phyloP scores from a whole-genome alignment of 2,113 vertebrate genomes.

The Rhabdornis inornatus region DNA sequence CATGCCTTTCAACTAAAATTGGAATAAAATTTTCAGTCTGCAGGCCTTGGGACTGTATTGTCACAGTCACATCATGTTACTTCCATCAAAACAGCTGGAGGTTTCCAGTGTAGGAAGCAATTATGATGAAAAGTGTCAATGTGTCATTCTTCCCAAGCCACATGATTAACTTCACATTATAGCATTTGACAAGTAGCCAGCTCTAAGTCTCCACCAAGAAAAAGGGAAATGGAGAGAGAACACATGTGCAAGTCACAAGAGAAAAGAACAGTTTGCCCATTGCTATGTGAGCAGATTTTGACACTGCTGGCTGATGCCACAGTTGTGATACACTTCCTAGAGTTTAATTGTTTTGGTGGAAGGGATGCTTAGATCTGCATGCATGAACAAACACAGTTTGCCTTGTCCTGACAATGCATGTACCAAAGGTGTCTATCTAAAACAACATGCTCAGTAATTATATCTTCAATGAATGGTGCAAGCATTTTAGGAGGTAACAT shows the following conservation, averaged over 20 bases:
- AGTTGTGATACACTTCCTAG: background rate
- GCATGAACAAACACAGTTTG: background rate
- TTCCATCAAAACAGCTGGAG: slow-evolving; percentile 45
- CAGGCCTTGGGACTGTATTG: background rate
- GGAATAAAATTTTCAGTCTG: background rate
- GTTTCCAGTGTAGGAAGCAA: slow-evolving; percentile 49
- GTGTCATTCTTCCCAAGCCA: slow-evolving; percentile 25
- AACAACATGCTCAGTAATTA: background rate
- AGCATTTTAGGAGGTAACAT: background rate
- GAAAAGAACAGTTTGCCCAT: background rate
- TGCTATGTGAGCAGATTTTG: background rate
- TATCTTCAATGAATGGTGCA: background rate
- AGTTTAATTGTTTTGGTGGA: background rate
- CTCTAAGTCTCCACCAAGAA: background rate
- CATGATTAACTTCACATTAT: background rate
- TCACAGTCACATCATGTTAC: slow-evolving; percentile 25
- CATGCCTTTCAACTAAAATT: background rate
- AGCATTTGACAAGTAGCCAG: slow-evolving; percentile 27
- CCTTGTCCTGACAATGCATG: background rate
- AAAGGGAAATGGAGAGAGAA: background rate
- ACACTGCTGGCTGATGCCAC: background rate
- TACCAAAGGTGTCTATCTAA: background rate
- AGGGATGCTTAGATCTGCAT: background rate
- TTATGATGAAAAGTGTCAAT: slow-evolving; percentile 35
- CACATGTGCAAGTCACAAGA: background rate